Percentiles rank a stretch among this genome's conserved stretches.
Evolutionary conservation across 2,113 vertebrate species (phyloP).

Genomic region (Cavia porcellus): DNA sequence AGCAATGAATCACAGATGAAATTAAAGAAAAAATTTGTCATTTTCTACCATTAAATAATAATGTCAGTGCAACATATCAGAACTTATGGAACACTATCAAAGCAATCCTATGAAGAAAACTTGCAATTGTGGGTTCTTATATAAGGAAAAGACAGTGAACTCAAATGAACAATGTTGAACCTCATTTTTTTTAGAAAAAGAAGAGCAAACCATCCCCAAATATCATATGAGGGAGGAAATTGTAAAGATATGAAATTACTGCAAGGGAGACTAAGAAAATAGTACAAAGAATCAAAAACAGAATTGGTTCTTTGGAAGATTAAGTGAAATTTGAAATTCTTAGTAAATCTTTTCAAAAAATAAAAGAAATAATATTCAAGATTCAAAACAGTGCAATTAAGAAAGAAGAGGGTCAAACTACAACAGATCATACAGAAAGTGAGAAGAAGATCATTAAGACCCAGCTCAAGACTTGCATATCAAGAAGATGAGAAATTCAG

Average conservation of each 20-base stretch:
- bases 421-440: no score
- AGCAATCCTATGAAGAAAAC: background rate
- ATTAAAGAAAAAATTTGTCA: background rate
- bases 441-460: no score
- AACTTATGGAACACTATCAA: background rate
- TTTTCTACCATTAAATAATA: background rate
- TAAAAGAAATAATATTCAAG: no score
- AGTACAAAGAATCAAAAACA: background rate
- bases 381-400: no score
- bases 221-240: background rate
- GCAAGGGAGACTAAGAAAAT: background rate
- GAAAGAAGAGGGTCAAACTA: no score
- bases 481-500: no score
- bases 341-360: background rate
- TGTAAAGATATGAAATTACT: background rate
- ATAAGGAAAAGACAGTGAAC: background rate
- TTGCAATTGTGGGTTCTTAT: background rate
- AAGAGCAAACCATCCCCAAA: background rate
- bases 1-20: background rate
- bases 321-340: background rate
- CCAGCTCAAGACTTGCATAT: no score
- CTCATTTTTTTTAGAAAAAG: background rate
- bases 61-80: background rate
- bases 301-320: background rate
- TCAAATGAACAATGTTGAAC: background rate